Percentiles rank a stretch among this genome's conserved stretches.
These are phyloP conservation scores for Diogma glabrata DNA, from an alignment of 2,888 invertebrate species.

Conservation along the genomic window DNA sequence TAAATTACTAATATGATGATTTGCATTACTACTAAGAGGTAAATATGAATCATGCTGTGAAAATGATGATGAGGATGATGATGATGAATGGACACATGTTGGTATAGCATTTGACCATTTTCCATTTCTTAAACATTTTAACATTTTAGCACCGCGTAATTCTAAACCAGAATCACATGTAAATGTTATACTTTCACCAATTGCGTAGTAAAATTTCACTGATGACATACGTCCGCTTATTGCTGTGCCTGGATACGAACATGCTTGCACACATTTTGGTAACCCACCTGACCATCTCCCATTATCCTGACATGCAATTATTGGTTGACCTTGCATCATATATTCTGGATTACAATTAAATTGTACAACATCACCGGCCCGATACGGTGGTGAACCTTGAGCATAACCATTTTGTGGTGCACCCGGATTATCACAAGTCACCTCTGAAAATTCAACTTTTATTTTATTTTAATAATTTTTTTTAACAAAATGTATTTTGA, in stretches of 20 bases:
- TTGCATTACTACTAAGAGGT: no score
- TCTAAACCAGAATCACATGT: constrained; percentile 67
- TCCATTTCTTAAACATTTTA: constrained; percentile 68
- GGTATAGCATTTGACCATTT: constrained; percentile 82
- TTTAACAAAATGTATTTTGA: not conserved
- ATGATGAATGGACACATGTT: constrained; percentile 48
- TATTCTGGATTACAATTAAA: constrained; percentile 80
- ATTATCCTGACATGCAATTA: constrained; percentile 78
- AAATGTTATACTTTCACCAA: constrained; percentile 74
- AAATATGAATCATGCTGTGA: no score
- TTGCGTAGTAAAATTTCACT: constrained; percentile 79
- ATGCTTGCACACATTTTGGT: constrained; percentile 79
- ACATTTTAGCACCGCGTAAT: constrained; percentile 63
- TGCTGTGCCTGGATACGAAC: constrained; percentile 77
- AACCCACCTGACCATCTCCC: constrained; percentile 74
- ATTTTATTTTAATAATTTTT: constrained; percentile 11
- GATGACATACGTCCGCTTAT: constrained; percentile 77
- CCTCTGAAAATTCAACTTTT: constrained; percentile 44
- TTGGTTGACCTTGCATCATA: constrained; percentile 84
- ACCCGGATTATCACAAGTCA: constrained; percentile 64
- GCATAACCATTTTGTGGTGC: constrained; percentile 68
- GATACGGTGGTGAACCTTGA: constrained; percentile 63
- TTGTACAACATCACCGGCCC: constrained; percentile 75
- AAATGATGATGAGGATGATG: no score
- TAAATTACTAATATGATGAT: no score